Conservation (phyloP, 2,113 vertebrate species). For the Caretta caretta region DNA sequence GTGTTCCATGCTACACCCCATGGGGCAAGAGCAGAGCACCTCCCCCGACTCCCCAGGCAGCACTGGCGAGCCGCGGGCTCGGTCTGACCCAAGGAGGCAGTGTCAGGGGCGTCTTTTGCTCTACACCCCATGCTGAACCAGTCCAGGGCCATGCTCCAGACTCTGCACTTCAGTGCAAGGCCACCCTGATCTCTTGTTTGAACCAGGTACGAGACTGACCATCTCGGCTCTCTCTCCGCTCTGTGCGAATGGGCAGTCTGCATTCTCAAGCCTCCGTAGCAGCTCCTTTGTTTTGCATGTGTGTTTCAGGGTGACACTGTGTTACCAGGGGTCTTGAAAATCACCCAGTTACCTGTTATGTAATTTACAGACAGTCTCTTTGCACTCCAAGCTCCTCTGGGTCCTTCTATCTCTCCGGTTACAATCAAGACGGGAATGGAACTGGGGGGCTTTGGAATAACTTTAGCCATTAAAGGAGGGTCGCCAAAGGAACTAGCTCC, state of each 20-base stretch:
- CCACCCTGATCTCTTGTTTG: background rate
- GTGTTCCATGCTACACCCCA: background rate
- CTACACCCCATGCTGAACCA: background rate
- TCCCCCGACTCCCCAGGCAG: accelerated
- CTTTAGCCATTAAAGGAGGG: slow-evolving; percentile 34
- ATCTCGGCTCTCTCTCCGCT: background rate
- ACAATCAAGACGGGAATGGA: background rate
- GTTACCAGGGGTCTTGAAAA: background rate
- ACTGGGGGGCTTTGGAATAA: background rate
- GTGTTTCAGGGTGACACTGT: background rate
- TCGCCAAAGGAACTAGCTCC: slow-evolving; percentile 25
- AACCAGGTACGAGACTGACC: accelerated
- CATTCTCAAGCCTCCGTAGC: background rate
- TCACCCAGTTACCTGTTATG: background rate
- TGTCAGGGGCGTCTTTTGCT: background rate
- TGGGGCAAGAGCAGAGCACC: accelerated
- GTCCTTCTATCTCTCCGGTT: background rate
- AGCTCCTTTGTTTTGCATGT: background rate
- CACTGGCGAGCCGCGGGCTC: accelerated
- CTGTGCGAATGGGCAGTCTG: too few species aligned
- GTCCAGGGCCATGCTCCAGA: accelerated
- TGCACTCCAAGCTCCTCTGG: accelerated
- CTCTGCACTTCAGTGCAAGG: accelerated
- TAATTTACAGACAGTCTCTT: background rate
- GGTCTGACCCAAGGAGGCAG: background rate